phyloP scores from a whole-genome alignment of 2,888 invertebrate species.

The Pantelozetes paolii region DNA sequence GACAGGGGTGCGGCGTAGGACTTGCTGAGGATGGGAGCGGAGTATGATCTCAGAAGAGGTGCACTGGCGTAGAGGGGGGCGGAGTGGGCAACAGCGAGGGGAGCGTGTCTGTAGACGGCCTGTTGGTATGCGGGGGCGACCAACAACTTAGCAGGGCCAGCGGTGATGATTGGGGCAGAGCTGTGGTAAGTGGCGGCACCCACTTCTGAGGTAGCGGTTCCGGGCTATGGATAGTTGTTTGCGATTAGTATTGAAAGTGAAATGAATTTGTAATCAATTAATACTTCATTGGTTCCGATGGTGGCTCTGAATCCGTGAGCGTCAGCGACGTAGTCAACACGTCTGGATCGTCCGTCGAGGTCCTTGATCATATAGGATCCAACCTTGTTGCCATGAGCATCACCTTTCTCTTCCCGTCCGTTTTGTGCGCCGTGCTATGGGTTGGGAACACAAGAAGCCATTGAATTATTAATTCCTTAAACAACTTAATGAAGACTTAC shows the following conservation, averaged over 20 bases:
- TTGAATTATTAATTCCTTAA: not conserved
- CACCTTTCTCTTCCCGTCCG: slow-evolving; percentile 29
- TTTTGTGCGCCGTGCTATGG: slow-evolving; percentile 7
- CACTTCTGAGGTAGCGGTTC: slow-evolving; percentile 10
- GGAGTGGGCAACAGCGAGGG: not conserved
- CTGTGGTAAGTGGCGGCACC: slow-evolving; percentile 23
- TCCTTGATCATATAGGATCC: slow-evolving; percentile 28
- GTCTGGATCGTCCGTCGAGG: slow-evolving; percentile 26
- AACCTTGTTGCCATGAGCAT: slow-evolving; percentile 35
- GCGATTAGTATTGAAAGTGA: not conserved
- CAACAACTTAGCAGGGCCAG: not conserved
- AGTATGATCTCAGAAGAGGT: not conserved
- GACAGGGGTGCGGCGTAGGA: not conserved
- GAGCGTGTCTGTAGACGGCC: not conserved
- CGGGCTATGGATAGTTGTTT: slow-evolving; percentile 4
- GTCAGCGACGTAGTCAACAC: slow-evolving; percentile 35
- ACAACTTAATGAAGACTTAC: slow-evolving; percentile 16
- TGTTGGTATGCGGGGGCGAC: slow-evolving; percentile 12
- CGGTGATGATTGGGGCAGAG: not conserved
- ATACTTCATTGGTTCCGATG: slow-evolving; percentile 33
- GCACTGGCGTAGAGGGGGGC: not conserved
- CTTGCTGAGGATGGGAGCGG: slow-evolving; percentile 6
- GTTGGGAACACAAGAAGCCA: not conserved
- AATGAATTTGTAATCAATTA: not conserved
- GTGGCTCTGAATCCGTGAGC: slow-evolving; percentile 36